A percentile compares a stretch with the other conserved stretches of the same genome.
Evolutionary conservation across 2,113 vertebrate genomes (phyloP).

Genomic region (Chaetorhynchus papuensis): DNA sequence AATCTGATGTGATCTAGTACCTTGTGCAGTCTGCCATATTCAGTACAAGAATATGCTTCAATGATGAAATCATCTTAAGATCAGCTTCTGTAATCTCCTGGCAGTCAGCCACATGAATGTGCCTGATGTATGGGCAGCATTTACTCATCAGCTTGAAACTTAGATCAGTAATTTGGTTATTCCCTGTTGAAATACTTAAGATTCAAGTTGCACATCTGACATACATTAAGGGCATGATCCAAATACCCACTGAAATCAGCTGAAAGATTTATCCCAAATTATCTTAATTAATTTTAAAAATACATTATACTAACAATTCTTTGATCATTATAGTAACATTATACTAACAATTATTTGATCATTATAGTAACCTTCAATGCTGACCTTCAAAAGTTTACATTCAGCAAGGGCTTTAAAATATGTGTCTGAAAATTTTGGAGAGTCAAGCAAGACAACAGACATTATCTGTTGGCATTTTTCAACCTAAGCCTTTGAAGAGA

Average conservation of each 20-base stretch:
- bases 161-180: slow-evolving; percentile 75
- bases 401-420: slow-evolving; percentile 70
- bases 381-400: slow-evolving; percentile 70
- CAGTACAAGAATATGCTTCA: slow-evolving; percentile 71
- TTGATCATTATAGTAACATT: not conserved
- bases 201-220: not conserved
- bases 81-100: slow-evolving; percentile 72
- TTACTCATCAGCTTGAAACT: slow-evolving; percentile 74
- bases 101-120: slow-evolving; percentile 74
- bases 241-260: not conserved
- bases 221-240: not conserved
- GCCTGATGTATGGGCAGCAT: slow-evolving; percentile 69
- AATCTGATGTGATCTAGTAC: slow-evolving; percentile 53
- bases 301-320: not conserved
- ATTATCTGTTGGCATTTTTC: slow-evolving; percentile 69
- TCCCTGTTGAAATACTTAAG: slow-evolving; percentile 63
- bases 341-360: not conserved
- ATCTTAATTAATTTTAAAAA: not conserved
- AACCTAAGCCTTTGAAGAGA: slow-evolving; percentile 69
- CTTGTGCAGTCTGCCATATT: slow-evolving; percentile 78
- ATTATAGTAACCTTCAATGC: slow-evolving; percentile 66
- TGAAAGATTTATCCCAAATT: not conserved
- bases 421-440: slow-evolving; percentile 73
- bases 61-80: slow-evolving; percentile 66
- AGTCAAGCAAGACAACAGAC: slow-evolving; percentile 72